Evolutionary conservation across 2,113 vertebrate species (phyloP).

Genomic region (Danio rerio): GRCz12tu NC_133193.1:8043501-8044000

Average conservation of each 20-base stretch:
- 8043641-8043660: background rate
- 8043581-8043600: too few species aligned
- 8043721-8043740: constrained; percentile 32
- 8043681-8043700: constrained; percentile 37
- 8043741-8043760: constrained; percentile 76
- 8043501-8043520: too few species aligned
- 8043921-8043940: constrained; percentile 39
- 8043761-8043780: constrained; percentile 75
- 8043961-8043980: background rate
- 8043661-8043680: constrained; percentile 19
- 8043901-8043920: constrained; percentile 34
- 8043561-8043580: too few species aligned
- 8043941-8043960: background rate
- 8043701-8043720: constrained; percentile 35
- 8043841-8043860: background rate
- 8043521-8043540: too few species aligned
- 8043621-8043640: too few species aligned
- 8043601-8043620: too few species aligned
- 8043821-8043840: background rate
- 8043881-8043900: constrained; percentile 76
- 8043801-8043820: background rate
- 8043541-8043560: too few species aligned
- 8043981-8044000: too few species aligned
- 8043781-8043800: constrained; percentile 59
- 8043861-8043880: constrained; percentile 68